These are phyloP conservation scores for Chrysodeixis includens DNA, from an alignment of 2,888 invertebrate species.

Conservation along the genomic window DNA sequence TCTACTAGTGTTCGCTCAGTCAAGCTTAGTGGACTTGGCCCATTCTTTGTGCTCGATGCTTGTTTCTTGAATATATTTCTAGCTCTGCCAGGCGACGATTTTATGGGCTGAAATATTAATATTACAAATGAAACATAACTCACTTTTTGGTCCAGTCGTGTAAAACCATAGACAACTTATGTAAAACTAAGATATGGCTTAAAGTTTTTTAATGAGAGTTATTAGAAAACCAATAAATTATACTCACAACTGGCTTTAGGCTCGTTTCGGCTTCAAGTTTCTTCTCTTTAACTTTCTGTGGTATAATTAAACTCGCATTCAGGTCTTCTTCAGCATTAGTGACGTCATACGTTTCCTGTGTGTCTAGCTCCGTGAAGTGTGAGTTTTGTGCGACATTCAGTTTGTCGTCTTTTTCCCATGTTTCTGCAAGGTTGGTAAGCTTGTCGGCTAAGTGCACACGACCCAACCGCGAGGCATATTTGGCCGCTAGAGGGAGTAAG, in stretches of 20 bases:
- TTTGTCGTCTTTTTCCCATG: slow-evolving; percentile 78
- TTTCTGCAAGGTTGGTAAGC: slow-evolving; percentile 90
- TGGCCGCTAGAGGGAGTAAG: slow-evolving; percentile 95
- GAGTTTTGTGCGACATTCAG: slow-evolving; percentile 74
- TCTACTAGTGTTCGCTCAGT: slow-evolving; percentile 81
- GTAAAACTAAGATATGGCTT: too few relatives aligned
- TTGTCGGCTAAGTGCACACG: slow-evolving; percentile 94
- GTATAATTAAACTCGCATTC: slow-evolving; percentile 83
- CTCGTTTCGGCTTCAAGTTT: slow-evolving; percentile 73
- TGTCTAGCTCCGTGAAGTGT: slow-evolving; percentile 78
- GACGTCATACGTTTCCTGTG: slow-evolving; percentile 82
- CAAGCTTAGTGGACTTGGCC: slow-evolving; percentile 79
- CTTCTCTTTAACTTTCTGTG: slow-evolving; percentile 77
- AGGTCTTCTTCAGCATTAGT: slow-evolving; percentile 75
- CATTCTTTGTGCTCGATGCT: slow-evolving; percentile 69
- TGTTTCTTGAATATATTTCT: slow-evolving; percentile 88
- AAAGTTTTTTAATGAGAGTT: neutral
- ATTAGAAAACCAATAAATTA: neutral
- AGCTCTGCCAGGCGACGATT: slow-evolving; percentile 77
- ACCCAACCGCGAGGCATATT: slow-evolving; percentile 95
- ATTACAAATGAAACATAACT: too few relatives aligned
- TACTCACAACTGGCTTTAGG: slow-evolving; percentile 83
- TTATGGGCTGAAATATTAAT: slow-evolving; percentile 77
- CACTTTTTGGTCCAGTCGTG: too few relatives aligned
- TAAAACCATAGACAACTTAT: too few relatives aligned